Conservation (phyloP, 2,113 vertebrate genomes). For the Eulemur rufifrons region DNA sequence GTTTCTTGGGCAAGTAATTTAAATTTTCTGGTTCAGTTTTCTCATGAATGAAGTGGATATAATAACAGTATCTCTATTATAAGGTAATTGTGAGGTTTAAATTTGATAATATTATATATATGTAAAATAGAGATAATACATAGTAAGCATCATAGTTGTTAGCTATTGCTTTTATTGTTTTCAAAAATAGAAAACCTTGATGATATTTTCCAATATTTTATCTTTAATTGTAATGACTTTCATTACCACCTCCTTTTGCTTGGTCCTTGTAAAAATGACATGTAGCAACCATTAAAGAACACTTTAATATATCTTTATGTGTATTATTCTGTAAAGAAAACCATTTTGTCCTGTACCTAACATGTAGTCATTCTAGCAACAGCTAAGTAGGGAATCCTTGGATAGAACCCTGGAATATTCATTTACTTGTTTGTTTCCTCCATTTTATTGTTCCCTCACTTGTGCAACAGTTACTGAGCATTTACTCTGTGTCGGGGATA, state of each 20-base stretch:
- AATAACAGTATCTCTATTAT: neutral
- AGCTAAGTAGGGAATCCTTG: neutral
- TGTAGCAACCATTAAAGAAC: neutral
- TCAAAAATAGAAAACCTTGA: neutral
- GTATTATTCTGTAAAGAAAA: neutral
- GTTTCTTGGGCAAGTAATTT: slow-evolving; percentile 24
- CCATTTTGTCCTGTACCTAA: neutral
- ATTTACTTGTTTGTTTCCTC: neutral
- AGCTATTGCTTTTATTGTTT: neutral
- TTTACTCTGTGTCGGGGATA: neutral
- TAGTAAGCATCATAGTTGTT: neutral
- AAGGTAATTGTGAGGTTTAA: neutral
- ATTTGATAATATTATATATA: neutral
- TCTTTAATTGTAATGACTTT: neutral
- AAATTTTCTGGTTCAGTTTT: neutral
- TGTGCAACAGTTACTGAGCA: neutral
- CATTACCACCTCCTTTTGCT: neutral
- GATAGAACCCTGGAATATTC: neutral
- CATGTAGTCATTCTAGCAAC: neutral
- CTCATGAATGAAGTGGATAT: neutral
- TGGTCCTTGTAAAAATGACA: neutral
- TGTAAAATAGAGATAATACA: neutral
- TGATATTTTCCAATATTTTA: neutral
- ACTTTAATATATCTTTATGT: neutral
- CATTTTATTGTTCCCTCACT: neutral